Conservation (phyloP, 2,888 invertebrate genomes). For the Campoplex capitator region DNA sequence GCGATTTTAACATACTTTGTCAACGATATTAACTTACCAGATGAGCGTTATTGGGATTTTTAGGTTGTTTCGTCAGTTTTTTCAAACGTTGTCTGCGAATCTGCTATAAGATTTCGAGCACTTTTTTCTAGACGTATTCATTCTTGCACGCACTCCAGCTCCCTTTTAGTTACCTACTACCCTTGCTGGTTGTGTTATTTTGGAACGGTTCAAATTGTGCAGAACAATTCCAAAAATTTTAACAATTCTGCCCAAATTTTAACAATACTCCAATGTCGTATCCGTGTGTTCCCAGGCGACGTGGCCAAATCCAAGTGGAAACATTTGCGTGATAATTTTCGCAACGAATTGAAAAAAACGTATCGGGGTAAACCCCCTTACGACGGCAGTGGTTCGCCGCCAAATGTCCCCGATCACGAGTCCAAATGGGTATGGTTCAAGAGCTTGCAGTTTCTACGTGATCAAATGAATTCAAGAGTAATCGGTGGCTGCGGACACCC, state of each 20-base stretch:
- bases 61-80: neutral
- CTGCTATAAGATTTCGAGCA: neutral
- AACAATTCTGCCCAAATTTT: neutral
- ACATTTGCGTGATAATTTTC: slow-evolving; percentile 78
- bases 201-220: neutral
- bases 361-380: slow-evolving; percentile 75
- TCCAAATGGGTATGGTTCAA: slow-evolving; percentile 80
- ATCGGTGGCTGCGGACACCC: slow-evolving; percentile 72
- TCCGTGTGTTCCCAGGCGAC: slow-evolving; percentile 71
- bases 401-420: slow-evolving; percentile 74
- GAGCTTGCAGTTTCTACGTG: slow-evolving; percentile 77
- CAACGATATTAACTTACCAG: neutral
- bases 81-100: neutral
- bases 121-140: neutral
- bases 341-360: slow-evolving; percentile 78
- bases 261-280: neutral
- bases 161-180: neutral
- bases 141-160: neutral
- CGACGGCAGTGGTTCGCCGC: slow-evolving; percentile 71
- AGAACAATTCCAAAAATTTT: neutral
- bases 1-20: neutral
- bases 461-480: slow-evolving; percentile 79
- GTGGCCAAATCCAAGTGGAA: slow-evolving; percentile 80
- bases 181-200: neutral
- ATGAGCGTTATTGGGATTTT: neutral